A percentile compares a stretch with the other conserved stretches of the same genome.
phyloP scores from a whole-genome alignment of 2,888 invertebrate genomes.

The Tholera decimalis region DNA sequence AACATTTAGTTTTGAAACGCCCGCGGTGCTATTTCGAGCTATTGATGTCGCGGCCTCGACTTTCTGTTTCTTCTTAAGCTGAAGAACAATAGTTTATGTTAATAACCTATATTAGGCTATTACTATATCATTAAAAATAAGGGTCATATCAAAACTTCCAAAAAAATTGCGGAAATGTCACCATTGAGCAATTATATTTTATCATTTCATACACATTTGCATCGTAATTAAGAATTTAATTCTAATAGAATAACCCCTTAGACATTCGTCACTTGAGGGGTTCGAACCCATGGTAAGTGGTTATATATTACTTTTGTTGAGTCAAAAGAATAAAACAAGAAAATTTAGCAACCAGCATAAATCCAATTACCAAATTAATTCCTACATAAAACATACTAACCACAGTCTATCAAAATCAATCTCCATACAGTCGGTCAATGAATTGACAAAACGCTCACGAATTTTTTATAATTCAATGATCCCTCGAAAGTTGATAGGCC shows the following conservation, averaged over 20 bases:
- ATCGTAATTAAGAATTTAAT: background rate
- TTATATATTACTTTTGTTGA: conserved; percentile 33
- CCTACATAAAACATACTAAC: conserved; percentile 18
- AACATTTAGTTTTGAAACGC: conserved; percentile 85
- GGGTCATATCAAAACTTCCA: conserved; percentile 5
- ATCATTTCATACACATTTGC: conserved; percentile 6
- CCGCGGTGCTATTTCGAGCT: conserved; percentile 75
- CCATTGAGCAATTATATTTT: background rate
- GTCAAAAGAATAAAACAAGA: conserved; percentile 46
- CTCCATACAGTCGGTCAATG: conserved; percentile 9
- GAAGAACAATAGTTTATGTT: conserved; percentile 72
- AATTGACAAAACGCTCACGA: conserved; percentile 1
- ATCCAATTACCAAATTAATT: conserved; percentile 13
- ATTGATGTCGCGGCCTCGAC: conserved; percentile 75
- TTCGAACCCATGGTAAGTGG: conserved; percentile 26
- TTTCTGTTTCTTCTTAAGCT: conserved; percentile 88
- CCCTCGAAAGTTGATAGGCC: background rate
- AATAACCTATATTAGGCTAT: conserved; percentile 53
- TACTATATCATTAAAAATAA: conserved; percentile 20
- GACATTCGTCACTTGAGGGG: conserved; percentile 15
- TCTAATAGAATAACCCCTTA: background rate
- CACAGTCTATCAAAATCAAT: conserved; percentile 18
- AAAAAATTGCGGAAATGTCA: conserved; percentile 1
- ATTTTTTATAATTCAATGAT: background rate
- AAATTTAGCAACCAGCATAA: conserved; percentile 33